Conservation (phyloP, 2,113 vertebrate genomes). For the Todiramphus saurophagus region DNA sequence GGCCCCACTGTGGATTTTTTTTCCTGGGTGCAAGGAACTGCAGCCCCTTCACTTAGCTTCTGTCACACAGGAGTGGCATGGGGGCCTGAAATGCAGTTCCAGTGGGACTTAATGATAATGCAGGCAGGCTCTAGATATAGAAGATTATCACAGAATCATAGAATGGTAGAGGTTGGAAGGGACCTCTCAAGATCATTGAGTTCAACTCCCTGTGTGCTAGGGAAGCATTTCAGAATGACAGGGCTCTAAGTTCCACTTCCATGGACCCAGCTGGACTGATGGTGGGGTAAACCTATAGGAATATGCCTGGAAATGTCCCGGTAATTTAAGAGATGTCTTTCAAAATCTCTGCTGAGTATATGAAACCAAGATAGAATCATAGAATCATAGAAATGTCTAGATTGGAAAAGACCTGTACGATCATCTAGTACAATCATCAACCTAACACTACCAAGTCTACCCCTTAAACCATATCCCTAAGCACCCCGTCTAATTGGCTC, state of each 20-base stretch:
- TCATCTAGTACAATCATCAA: no score
- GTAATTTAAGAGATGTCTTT: not conserved
- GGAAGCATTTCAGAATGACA: not conserved
- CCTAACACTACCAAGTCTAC: no score
- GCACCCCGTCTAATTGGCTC: no score
- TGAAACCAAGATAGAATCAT: not conserved
- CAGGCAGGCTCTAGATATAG: not conserved
- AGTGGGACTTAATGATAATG: not conserved
- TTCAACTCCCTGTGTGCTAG: not conserved
- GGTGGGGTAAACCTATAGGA: not conserved
- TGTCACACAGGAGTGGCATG: no score
- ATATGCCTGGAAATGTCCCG: not conserved
- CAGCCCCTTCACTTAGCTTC: not conserved
- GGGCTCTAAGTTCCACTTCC: not conserved
- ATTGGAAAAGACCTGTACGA: no score
- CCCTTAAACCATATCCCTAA: no score
- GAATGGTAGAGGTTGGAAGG: no score
- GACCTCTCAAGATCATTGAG: no score
- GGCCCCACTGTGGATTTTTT: fast-evolving
- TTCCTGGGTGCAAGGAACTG: fast-evolving
- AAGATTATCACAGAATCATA: not conserved
- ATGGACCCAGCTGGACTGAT: not conserved
- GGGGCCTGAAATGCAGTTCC: not conserved
- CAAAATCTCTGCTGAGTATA: not conserved
- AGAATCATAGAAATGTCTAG: no score